phyloP scores from a whole-genome alignment of 37 sponge, comb jelly and placozoan genomes.

The Agelas oroides region DNA sequence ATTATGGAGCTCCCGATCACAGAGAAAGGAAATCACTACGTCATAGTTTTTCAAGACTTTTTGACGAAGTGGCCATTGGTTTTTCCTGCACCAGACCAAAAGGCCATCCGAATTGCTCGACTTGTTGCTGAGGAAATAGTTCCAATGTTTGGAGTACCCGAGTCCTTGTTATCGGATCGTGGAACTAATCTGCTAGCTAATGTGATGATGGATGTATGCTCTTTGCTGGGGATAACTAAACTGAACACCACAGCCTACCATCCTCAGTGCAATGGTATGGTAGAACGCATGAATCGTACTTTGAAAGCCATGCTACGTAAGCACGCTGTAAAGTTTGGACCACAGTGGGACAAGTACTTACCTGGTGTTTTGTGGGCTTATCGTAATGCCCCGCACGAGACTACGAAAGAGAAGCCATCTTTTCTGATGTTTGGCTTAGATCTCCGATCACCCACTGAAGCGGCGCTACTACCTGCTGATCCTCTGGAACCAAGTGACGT shows the following conservation, averaged over 20 bases:
- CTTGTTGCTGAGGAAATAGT: slow-evolving; percentile 33
- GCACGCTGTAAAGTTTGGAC: slow-evolving; percentile 2
- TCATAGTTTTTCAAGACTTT: slow-evolving; percentile 57
- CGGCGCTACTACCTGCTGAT: no score
- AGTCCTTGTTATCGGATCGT: slow-evolving; percentile 19
- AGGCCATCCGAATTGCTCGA: slow-evolving; percentile 26
- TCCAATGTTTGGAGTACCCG: slow-evolving; percentile 32
- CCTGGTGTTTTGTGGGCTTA: slow-evolving; percentile 42
- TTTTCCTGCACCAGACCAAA: slow-evolving; percentile 57
- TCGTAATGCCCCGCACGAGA: no score
- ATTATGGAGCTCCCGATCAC: slow-evolving; percentile 54
- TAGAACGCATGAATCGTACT: slow-evolving; percentile 26
- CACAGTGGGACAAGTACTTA: slow-evolving; percentile 41
- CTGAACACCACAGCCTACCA: slow-evolving; percentile 48
- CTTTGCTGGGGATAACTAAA: slow-evolving; percentile 16
- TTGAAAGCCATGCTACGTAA: no score
- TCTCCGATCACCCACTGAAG: no score
- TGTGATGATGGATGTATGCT: slow-evolving; percentile 35
- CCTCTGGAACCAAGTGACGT: no score
- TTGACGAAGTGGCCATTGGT: slow-evolving; percentile 64
- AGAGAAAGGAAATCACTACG: slow-evolving; percentile 30
- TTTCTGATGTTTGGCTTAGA: no score
- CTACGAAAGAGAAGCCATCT: no score
- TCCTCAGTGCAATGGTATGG: slow-evolving; percentile 36
- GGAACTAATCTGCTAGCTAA: slow-evolving; percentile 29